These are phyloP conservation scores for Cyprinodon tularosa DNA, from an alignment of 2,113 vertebrate genomes.

Conservation along the genomic window DNA sequence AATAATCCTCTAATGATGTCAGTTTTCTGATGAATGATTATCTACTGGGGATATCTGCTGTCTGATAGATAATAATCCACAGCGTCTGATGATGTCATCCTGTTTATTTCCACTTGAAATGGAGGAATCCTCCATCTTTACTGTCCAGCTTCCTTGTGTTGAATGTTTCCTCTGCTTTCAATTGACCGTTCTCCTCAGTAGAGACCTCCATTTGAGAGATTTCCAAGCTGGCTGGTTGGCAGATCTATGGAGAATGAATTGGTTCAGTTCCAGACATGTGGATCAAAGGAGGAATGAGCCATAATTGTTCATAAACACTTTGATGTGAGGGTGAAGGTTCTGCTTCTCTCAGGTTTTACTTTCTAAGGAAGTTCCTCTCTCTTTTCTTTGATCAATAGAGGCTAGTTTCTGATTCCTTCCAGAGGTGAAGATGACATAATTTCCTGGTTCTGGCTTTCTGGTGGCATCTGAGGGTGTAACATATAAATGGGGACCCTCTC, in stretches of 20 bases:
- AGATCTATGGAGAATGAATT: slow-evolving; percentile 34
- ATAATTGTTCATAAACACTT: slow-evolving; percentile 42
- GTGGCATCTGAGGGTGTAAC: too few relatives aligned
- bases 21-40: too few relatives aligned
- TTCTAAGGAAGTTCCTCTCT: too few relatives aligned
- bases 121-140: neutral
- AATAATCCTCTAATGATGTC: too few relatives aligned
- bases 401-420: too few relatives aligned
- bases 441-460: too few relatives aligned
- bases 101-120: neutral
- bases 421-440: too few relatives aligned
- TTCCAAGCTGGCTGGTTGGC: slow-evolving; percentile 17
- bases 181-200: slow-evolving; percentile 13
- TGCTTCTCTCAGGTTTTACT: slow-evolving; percentile 20
- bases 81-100: neutral
- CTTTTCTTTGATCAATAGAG: too few relatives aligned
- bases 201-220: slow-evolving; percentile 50
- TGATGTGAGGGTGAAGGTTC: neutral
- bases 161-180: slow-evolving; percentile 5
- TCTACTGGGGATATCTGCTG: too few relatives aligned
- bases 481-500: too few relatives aligned
- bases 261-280: neutral
- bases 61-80: too few relatives aligned
- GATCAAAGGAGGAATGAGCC: slow-evolving; percentile 45
- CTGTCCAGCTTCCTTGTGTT: neutral